A percentile compares a stretch with the other conserved stretches of the same genome.
phyloP scores from a whole-genome alignment of 2,113 vertebrate species.

The Meleagris gallopavo region DNA sequence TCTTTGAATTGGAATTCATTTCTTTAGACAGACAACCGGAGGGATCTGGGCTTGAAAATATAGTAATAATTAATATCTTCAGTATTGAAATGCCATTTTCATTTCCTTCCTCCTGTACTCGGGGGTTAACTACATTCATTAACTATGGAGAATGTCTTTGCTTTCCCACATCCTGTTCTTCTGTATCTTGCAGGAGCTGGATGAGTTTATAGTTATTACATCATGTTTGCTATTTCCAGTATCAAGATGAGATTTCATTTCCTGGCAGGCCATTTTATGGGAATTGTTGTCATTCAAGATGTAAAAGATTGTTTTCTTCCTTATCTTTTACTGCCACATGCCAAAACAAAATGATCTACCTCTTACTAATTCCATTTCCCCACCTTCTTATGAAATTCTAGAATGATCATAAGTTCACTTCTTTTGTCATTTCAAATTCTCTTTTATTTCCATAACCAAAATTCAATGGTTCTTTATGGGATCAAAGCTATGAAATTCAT shows the following conservation, averaged over 20 bases:
- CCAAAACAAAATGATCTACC: neutral
- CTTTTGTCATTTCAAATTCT: neutral
- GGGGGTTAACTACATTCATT: neutral
- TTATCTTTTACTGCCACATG: neutral
- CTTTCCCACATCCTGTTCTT: neutral
- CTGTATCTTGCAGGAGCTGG: neutral
- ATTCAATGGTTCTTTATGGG: neutral
- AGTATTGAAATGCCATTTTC: neutral
- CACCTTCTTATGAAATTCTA: neutral
- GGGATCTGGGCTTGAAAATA: constrained; percentile 10
- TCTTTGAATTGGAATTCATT: constrained; percentile 25
- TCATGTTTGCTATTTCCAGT: neutral
- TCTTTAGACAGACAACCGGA: neutral
- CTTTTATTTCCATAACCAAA: neutral
- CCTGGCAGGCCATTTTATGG: neutral
- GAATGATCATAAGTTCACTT: neutral
- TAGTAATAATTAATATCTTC: neutral
- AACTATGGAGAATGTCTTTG: neutral
- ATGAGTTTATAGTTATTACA: neutral
- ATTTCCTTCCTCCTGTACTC: neutral
- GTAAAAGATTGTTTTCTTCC: neutral
- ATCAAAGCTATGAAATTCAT: neutral
- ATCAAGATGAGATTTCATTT: neutral
- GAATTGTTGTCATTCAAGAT: neutral
- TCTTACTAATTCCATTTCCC: neutral